Conservation (phyloP, 2,797 vertebrate species). For the Lacerta viridis region DNA sequence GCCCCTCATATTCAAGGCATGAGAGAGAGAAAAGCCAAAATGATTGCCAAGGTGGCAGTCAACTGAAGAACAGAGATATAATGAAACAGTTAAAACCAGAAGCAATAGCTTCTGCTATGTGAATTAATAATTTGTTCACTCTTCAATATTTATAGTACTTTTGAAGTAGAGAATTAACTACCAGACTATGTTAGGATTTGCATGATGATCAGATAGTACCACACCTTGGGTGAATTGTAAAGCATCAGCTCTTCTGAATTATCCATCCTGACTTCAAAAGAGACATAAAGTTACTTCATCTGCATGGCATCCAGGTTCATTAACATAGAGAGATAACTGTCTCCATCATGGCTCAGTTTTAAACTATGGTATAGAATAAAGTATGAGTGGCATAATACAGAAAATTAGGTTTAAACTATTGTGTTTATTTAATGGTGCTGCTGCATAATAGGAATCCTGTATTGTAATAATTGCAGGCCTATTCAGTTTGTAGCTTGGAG, state of each 20-base stretch:
- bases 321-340: constrained; percentile 21
- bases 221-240: constrained; percentile 12
- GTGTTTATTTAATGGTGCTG: constrained; percentile 29
- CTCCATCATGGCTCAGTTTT: not conserved
- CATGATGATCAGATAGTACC: constrained; percentile 24
- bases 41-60: too few species aligned
- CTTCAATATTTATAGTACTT: constrained; percentile 25
- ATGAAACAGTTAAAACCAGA: not conserved
- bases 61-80: not conserved
- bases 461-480: constrained; percentile 1
- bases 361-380: constrained; percentile 12
- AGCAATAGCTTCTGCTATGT: constrained; percentile 11
- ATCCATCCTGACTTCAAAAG: constrained; percentile 16
- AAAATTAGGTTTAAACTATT: constrained; percentile 32
- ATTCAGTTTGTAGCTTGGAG: constrained; percentile 10
- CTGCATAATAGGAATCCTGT: not conserved
- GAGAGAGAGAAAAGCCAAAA: too few species aligned
- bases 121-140: constrained; percentile 15
- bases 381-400: not conserved
- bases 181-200: constrained; percentile 14
- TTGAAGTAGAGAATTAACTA: constrained; percentile 28
- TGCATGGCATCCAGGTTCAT: not conserved
- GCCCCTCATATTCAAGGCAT: too few species aligned
- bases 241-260: constrained; percentile 19
- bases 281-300: constrained; percentile 21